A percentile compares a stretch with the other conserved stretches of the same genome.
Conservation (phyloP, 2,797 vertebrate species). For the Balearica regulorum region DNA sequence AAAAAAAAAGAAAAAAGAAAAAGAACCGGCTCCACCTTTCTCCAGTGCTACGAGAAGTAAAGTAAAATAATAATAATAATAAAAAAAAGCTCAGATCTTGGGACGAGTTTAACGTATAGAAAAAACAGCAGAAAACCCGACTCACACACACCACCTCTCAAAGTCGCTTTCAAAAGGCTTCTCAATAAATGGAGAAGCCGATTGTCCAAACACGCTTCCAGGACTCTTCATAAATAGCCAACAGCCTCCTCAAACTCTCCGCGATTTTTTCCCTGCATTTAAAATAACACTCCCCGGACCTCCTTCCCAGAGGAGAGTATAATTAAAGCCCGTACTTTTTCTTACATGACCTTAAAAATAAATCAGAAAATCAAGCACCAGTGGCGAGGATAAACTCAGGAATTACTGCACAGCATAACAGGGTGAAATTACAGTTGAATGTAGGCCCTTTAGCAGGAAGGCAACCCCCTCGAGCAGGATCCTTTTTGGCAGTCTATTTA, state of each 20-base stretch:
- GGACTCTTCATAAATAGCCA: conserved; percentile 25
- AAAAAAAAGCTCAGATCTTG: background rate
- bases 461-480: background rate
- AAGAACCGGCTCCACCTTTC: background rate
- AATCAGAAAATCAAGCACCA: conserved; percentile 8
- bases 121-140: background rate
- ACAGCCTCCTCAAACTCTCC: background rate
- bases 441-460: background rate
- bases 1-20: background rate
- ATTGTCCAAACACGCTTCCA: conserved; percentile 12
- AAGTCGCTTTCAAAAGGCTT: background rate
- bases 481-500: conserved; percentile 6
- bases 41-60: background rate
- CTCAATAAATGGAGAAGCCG: background rate
- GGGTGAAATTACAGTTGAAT: background rate
- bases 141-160: background rate
- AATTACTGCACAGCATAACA: background rate
- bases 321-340: background rate
- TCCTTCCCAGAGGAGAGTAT: background rate
- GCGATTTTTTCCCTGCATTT: background rate
- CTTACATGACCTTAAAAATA: background rate
- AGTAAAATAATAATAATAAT: background rate
- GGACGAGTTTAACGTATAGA: background rate
- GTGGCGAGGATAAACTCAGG: background rate
- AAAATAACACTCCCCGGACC: background rate